Evolutionary conservation across 35 echinoderm and acorn worm genomes (phyloP).

Genomic region (Heliocidaris erythrogramma): DNA sequence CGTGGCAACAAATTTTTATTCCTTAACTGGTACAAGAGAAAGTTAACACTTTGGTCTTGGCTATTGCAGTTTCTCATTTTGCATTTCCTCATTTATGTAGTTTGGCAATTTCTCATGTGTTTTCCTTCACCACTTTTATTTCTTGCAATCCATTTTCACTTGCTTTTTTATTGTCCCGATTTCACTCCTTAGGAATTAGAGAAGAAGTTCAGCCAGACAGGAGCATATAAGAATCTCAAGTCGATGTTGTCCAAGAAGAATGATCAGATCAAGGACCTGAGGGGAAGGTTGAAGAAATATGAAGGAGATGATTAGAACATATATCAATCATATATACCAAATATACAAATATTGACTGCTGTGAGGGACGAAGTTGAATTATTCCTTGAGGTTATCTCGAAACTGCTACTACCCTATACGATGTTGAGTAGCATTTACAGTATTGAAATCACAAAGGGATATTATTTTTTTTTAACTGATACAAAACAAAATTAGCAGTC

Average conservation of each 20-base stretch:
- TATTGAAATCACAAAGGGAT: no score
- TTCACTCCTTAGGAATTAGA: slow-evolving; percentile 73
- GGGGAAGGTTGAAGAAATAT: slow-evolving; percentile 70
- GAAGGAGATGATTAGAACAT: slow-evolving; percentile 72
- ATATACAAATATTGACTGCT: neutral
- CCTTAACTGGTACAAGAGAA: no score
- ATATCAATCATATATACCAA: neutral
- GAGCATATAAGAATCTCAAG: slow-evolving; percentile 94
- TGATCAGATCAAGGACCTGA: slow-evolving; percentile 86
- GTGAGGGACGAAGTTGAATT: neutral
- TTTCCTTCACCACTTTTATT: no score
- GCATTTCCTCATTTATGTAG: no score
- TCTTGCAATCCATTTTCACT: no score
- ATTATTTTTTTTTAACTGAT: no score
- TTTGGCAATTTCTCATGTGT: no score
- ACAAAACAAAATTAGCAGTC: no score
- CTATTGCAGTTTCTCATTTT: no score
- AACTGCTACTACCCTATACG: neutral
- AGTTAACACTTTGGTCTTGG: no score
- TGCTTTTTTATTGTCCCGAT: neutral
- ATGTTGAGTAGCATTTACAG: no score
- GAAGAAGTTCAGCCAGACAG: slow-evolving; percentile 96
- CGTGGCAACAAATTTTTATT: no score
- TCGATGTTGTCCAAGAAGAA: slow-evolving; percentile 95
- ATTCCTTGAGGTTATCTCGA: neutral